Base-by-base conservation (phyloP, 2,888 invertebrate genomes). In the Phaedon cochleariae region DNA sequence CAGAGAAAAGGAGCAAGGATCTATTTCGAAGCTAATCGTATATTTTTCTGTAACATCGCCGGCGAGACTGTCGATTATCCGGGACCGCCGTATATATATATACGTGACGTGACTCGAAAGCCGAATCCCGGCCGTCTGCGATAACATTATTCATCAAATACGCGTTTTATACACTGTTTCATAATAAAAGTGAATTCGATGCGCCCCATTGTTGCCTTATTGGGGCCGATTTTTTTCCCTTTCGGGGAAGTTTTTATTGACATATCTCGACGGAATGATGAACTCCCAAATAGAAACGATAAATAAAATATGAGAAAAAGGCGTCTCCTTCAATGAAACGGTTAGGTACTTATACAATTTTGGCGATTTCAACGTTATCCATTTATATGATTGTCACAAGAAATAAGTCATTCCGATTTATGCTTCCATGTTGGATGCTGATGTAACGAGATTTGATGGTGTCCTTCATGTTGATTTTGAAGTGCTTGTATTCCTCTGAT, bases 141-240 rank as follows among this genome's bases (percentile, higher is more conserved):
- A 82, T 82, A 81, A 82, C 81, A 79, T 80, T 82, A 82, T 83
- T 82, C 82, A 82, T 82, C 83, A 82, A 82, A 82, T 80, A 80
- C 81, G 80, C 81, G 80, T 82, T 82, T 82, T 80, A 80, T 82
- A 79, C 79, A 81, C 78, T 81, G 81, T 81, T 81, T 80, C 81
- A 80, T 80, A 80, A 82, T 81, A 82, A 82, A 82, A 81, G 76
- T 79, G 81, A 80, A 82, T 80, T 81, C 80, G 80, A 81, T 81
- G 79, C 73, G 74, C 75, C 77, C 77, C 76, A 77, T 76, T 77
- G 75, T 77, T 70, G 41, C 41, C 41, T 41, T 41, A 41, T 41
- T 41, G 41, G 41, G 66, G 67, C 67, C 66, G 62, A 61, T 65
- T 68, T 68, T 70, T 71, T 74, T 72, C 71, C 69, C 62, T 71